Percentiles rank a stretch among this genome's conserved stretches.
These are phyloP conservation scores for Cyaniris semiargus DNA, from an alignment of 2,888 invertebrate species.

Conservation along the genomic window DNA sequence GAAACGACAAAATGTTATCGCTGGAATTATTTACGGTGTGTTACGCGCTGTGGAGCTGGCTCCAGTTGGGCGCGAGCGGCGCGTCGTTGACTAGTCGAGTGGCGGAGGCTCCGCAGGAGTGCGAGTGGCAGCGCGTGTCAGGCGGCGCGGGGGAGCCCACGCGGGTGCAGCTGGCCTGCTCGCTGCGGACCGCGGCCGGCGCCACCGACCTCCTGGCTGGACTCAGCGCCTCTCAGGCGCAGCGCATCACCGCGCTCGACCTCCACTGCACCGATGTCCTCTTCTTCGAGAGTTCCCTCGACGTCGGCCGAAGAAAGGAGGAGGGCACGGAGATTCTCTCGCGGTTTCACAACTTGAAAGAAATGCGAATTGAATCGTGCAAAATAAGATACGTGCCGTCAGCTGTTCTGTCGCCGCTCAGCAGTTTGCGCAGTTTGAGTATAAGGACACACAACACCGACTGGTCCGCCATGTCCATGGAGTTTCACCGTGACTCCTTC, in stretches of 20 bases:
- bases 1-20: conserved; percentile 72
- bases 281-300: conserved; percentile 86
- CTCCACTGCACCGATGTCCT: conserved; percentile 87
- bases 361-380: conserved; percentile 87
- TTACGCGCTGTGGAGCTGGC: conserved; percentile 67
- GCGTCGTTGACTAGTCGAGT: conserved; percentile 75
- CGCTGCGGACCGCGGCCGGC: conserved; percentile 83
- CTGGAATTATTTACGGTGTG: conserved; percentile 71
- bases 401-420: conserved; percentile 84
- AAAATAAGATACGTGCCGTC: conserved; percentile 88
- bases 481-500: conserved; percentile 86
- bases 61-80: conserved; percentile 63
- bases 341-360: conserved; percentile 83
- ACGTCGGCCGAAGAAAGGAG: conserved; percentile 77
- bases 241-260: conserved; percentile 84
- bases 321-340: conserved; percentile 80
- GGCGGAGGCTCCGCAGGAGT: conserved; percentile 85
- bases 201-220: conserved; percentile 83
- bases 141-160: conserved; percentile 77
- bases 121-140: conserved; percentile 84
- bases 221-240: conserved; percentile 83
- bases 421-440: conserved; percentile 83
- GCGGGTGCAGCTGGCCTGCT: conserved; percentile 83
- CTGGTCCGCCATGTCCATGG: conserved; percentile 89
- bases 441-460: conserved; percentile 88